Percentiles rank a stretch among this genome's conserved stretches.
phyloP scores from a whole-genome alignment of 2,888 invertebrate species.

The Mesochorus sp. region DNA sequence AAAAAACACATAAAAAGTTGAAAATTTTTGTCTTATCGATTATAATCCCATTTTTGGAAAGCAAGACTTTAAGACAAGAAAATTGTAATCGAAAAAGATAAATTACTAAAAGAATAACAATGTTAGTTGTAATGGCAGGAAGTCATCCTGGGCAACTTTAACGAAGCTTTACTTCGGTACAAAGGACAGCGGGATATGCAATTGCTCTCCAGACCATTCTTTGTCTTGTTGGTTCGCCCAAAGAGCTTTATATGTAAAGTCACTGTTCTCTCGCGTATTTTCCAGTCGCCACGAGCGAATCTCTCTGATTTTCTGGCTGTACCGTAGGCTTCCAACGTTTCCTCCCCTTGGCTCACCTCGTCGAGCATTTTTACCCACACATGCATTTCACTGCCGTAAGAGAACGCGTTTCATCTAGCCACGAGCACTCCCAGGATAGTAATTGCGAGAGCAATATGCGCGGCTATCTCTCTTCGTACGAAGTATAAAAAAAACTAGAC shows the following conservation, averaged over 20 bases:
- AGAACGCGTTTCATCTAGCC: conserved; percentile 62
- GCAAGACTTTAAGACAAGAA: not conserved
- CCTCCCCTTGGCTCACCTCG: conserved; percentile 10
- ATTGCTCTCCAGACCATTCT: conserved; percentile 56
- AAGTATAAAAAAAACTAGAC: conserved; percentile 1
- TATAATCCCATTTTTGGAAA: not conserved
- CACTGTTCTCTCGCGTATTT: conserved; percentile 44
- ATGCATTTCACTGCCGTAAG: conserved; percentile 43
- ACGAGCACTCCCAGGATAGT: conserved; percentile 64
- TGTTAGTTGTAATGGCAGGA: conserved; percentile 37
- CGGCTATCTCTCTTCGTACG: conserved; percentile 20
- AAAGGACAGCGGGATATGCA: conserved; percentile 58
- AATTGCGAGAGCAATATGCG: conserved; percentile 67
- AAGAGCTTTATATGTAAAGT: conserved; percentile 20
- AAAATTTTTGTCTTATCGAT: not conserved
- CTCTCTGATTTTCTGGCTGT: conserved; percentile 44
- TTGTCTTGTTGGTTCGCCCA: conserved; percentile 49
- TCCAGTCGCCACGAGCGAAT: conserved; percentile 1
- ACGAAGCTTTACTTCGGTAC: conserved; percentile 52
- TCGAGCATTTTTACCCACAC: conserved; percentile 40
- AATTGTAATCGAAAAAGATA: not conserved
- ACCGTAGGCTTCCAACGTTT: conserved; percentile 29
- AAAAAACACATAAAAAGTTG: too few relatives aligned
- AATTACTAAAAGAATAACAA: conserved; percentile 45
- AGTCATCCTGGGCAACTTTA: conserved; percentile 55